These are phyloP conservation scores for Plebejus melissa DNA, from an alignment of 2,888 invertebrate genomes.

Conservation along the genomic window DNA sequence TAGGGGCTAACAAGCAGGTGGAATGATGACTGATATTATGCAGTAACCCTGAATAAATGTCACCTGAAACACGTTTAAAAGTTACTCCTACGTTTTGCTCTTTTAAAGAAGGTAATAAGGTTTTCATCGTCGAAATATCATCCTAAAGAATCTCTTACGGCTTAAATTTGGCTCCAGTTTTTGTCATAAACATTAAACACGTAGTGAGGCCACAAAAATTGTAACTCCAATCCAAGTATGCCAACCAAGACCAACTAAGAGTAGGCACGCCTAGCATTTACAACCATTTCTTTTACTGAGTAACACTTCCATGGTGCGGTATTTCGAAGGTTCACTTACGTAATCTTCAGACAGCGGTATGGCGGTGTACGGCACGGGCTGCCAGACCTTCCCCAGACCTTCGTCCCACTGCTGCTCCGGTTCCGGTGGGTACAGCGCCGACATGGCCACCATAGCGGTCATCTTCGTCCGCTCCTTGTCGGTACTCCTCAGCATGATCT, in stretches of 20 bases:
- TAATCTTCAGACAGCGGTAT: conserved; percentile 62
- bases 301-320: background rate
- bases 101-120: too few species aligned
- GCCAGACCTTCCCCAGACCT: conserved; percentile 63
- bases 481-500: conserved; percentile 58
- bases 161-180: too few species aligned
- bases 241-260: too few species aligned
- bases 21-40: background rate
- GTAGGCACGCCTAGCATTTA: background rate
- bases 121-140: too few species aligned
- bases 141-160: too few species aligned
- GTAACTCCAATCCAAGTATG: too few species aligned
- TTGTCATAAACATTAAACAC: too few species aligned
- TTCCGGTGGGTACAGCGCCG: conserved; percentile 63
- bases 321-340: conserved; percentile 48
- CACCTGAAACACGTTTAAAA: too few species aligned
- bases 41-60: too few species aligned
- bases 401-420: conserved; percentile 66
- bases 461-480: conserved; percentile 72
- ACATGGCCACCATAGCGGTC: conserved; percentile 63
- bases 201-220: too few species aligned
- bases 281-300: background rate
- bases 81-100: too few species aligned
- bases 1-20: background rate
- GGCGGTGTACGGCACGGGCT: conserved; percentile 62